Conservation (phyloP, 2,797 vertebrate species). For the Artibeus jamaicensis region DNA sequence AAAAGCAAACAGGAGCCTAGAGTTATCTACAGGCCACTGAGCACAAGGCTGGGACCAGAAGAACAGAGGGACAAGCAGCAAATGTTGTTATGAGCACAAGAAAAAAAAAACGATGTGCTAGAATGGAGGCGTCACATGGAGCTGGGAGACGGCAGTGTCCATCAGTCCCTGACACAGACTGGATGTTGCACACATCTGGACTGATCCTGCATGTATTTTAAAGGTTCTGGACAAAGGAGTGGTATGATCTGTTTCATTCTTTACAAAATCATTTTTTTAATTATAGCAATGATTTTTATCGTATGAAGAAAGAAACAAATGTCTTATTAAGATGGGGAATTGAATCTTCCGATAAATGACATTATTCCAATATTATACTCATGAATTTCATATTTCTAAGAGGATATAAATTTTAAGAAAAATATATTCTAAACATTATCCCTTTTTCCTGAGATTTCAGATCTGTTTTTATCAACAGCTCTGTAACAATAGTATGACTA, state of each 20-base stretch:
- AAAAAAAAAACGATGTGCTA: neutral
- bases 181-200: neutral
- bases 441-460: neutral
- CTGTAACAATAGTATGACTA: neutral
- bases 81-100: neutral
- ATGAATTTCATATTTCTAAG: conserved; percentile 1
- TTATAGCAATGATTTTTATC: neutral
- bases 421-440: neutral
- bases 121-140: accelerated
- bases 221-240: neutral
- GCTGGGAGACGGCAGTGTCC: neutral
- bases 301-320: neutral
- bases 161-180: neutral
- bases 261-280: neutral
- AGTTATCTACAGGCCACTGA: neutral
- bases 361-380: neutral
- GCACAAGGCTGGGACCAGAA: neutral
- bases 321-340: neutral
- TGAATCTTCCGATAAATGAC: neutral
- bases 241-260: neutral
- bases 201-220: neutral
- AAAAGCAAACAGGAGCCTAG: neutral
- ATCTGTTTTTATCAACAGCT: neutral
- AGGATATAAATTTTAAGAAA: conserved; percentile 25
- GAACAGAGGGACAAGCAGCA: neutral